These are phyloP conservation scores for Agonum fuliginosum DNA, from an alignment of 2,888 invertebrate genomes.

Conservation along the genomic window DNA sequence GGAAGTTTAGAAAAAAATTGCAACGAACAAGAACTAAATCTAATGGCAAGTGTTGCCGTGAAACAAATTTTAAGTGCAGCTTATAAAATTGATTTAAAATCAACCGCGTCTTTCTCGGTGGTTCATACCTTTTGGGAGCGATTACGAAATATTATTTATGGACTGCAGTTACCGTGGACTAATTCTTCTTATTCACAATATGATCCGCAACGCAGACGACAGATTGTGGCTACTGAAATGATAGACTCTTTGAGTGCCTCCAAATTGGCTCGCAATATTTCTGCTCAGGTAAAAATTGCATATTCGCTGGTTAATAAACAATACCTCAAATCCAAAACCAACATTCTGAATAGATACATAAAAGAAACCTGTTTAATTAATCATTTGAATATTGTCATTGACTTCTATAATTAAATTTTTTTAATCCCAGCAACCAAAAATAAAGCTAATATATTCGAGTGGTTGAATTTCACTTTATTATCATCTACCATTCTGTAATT, in stretches of 20 bases:
- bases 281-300: constrained; percentile 73
- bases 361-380: too few species aligned
- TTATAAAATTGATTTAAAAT: constrained; percentile 83
- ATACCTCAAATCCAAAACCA: too few species aligned
- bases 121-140: constrained; percentile 80
- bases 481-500: too few species aligned
- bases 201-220: constrained; percentile 81
- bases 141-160: constrained; percentile 79
- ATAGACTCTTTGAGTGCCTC: constrained; percentile 82
- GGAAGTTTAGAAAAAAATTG: constrained; percentile 79
- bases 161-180: constrained; percentile 78
- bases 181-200: constrained; percentile 70
- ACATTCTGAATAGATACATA: neutral
- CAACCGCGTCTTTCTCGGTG: constrained; percentile 79
- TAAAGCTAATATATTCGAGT: too few species aligned
- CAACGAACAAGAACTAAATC: constrained; percentile 73
- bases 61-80: constrained; percentile 85
- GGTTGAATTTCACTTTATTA: too few species aligned
- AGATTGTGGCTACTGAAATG: constrained; percentile 82
- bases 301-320: neutral
- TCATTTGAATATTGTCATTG: too few species aligned
- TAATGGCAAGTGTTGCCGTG: constrained; percentile 82
- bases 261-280: constrained; percentile 83
- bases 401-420: too few species aligned
- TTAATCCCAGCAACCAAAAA: too few species aligned